Evolutionary conservation across 2,113 vertebrate species (phyloP).

Genomic region (Bubo blakistoni): DNA sequence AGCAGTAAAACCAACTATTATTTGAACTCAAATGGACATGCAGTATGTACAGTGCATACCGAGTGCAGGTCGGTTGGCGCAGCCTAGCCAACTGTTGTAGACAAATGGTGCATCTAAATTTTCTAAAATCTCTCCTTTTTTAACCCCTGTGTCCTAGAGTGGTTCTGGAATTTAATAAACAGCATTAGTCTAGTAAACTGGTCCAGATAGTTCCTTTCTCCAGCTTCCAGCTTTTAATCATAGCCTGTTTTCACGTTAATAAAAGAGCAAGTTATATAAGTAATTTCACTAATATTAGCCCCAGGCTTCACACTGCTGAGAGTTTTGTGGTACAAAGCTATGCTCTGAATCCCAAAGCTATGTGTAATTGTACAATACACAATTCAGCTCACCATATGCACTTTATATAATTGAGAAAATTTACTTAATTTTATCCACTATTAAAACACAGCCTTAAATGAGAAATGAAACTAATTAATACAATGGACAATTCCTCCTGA

Average conservation of each 20-base stretch:
- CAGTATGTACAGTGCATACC: background rate
- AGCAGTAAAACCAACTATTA: background rate
- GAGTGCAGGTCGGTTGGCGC: background rate
- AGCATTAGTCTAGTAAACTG: background rate
- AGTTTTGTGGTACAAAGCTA: slow-evolving; percentile 28
- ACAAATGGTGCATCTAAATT: background rate
- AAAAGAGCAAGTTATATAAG: slow-evolving; percentile 46
- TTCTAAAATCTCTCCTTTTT: background rate
- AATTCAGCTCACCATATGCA: background rate
- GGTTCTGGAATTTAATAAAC: slow-evolving; percentile 9
- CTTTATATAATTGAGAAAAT: slow-evolving; percentile 39
- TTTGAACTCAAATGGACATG: background rate
- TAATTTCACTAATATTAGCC: slow-evolving; percentile 60
- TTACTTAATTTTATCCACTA: slow-evolving; percentile 33
- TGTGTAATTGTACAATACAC: background rate
- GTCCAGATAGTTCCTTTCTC: slow-evolving; percentile 5
- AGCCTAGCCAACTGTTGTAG: background rate
- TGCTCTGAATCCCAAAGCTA: slow-evolving; percentile 34
- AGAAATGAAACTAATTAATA: slow-evolving; percentile 22
- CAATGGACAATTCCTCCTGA: background rate
- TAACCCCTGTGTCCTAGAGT: background rate
- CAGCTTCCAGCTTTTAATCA: slow-evolving; percentile 56
- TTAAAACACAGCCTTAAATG: slow-evolving; percentile 13
- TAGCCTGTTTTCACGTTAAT: slow-evolving; percentile 52
- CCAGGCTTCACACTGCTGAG: slow-evolving; percentile 17